Conservation (phyloP, 2,888 invertebrate genomes). For the Lochmaea crataegi region DNA sequence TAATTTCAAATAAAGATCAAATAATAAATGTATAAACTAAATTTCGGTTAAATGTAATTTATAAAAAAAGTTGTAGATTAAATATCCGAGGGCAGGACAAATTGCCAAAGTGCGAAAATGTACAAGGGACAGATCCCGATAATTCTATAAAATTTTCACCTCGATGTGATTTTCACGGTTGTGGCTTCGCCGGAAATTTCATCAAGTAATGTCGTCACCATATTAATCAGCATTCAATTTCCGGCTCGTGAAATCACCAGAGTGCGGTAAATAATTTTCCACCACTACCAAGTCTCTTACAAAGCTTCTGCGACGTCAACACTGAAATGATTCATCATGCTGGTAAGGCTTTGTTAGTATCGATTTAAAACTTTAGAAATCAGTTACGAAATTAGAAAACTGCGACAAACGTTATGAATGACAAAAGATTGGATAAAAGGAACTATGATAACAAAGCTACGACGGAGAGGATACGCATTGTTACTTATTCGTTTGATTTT, state of each 20-base stretch:
- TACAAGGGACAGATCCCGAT: slow-evolving; percentile 6
- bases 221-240: slow-evolving; percentile 27
- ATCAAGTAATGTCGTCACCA: slow-evolving; percentile 25
- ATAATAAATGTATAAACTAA: too few relatives aligned
- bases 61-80: too few relatives aligned
- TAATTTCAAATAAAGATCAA: too few relatives aligned
- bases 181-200: slow-evolving; percentile 20
- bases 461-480: not conserved
- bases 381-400: slow-evolving; percentile 1
- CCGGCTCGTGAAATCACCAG: slow-evolving; percentile 1
- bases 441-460: not conserved
- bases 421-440: not conserved
- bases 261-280: slow-evolving; percentile 19
- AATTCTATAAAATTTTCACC: slow-evolving; percentile 22
- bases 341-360: slow-evolving; percentile 1
- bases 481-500: not conserved
- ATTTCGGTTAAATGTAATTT: too few relatives aligned
- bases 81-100: not conserved
- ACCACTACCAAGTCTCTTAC: not conserved
- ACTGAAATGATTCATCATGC: not conserved
- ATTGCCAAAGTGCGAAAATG: slow-evolving; percentile 1
- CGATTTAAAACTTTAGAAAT: slow-evolving; percentile 12
- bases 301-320: not conserved
- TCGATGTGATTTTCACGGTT: slow-evolving; percentile 23
- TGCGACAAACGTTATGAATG: slow-evolving; percentile 2